Evolutionary conservation across 2,113 vertebrate species (phyloP).

Genomic region (Mirounga angustirostris): DNA sequence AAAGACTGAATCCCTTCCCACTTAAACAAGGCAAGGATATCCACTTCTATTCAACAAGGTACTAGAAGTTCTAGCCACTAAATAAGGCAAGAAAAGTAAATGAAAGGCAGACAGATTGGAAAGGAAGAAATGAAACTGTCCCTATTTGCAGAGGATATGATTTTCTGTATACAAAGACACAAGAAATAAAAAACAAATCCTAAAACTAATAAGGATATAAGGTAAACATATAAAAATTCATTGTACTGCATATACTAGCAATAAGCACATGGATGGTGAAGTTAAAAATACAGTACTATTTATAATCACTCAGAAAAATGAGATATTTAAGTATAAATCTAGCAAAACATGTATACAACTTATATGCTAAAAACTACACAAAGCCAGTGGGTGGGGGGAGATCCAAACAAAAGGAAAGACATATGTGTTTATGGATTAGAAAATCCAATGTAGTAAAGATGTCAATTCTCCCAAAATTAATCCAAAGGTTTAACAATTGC

Average conservation of each 20-base stretch:
- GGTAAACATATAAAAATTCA: slow-evolving; percentile 13
- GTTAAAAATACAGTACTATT: neutral
- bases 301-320: neutral
- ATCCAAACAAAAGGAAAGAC: slow-evolving; percentile 2
- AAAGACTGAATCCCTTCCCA: neutral
- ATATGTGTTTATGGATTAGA: neutral
- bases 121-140: neutral
- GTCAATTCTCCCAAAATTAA: neutral
- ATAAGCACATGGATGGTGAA: neutral
- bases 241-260: neutral
- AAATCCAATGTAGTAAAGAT: neutral
- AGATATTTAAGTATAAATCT: neutral
- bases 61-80: neutral
- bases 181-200: neutral
- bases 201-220: neutral
- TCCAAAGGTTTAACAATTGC: neutral
- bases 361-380: neutral
- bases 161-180: neutral
- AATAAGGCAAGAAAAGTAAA: neutral
- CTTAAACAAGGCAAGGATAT: neutral
- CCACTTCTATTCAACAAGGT: neutral
- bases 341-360: neutral
- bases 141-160: neutral
- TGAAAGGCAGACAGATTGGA: neutral
- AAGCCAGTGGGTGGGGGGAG: neutral